phyloP scores from a whole-genome alignment of 2,797 vertebrate genomes.

The Gambusia yucatana region DNA sequence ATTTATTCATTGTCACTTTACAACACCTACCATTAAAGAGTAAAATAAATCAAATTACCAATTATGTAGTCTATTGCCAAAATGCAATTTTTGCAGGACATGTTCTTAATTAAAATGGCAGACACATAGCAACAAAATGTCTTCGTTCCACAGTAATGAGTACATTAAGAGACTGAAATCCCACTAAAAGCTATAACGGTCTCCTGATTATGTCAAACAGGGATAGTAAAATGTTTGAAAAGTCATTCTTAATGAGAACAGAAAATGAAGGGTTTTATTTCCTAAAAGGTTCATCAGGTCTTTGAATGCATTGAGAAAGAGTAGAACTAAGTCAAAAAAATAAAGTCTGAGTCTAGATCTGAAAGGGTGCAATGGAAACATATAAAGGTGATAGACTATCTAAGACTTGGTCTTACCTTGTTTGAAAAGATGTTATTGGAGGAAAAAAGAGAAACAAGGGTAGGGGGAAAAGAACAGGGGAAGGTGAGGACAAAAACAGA shows the following conservation, averaged over 20 bases:
- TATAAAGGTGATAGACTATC: conserved; percentile 21
- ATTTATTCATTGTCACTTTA: neutral
- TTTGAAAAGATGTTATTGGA: conserved; percentile 28
- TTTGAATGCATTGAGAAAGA: neutral
- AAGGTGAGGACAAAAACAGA: neutral
- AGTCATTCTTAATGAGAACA: conserved; percentile 18
- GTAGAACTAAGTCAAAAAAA: neutral
- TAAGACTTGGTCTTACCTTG: conserved; percentile 65
- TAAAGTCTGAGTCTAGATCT: conserved; percentile 17
- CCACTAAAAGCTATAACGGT: conserved; percentile 31
- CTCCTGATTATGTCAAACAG: conserved; percentile 27
- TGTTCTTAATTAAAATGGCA: conserved; percentile 51
- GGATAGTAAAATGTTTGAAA: conserved; percentile 32
- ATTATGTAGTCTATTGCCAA: conserved; percentile 2
- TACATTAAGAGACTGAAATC: conserved; percentile 45
- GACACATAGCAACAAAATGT: conserved; percentile 49
- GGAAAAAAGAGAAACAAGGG: neutral
- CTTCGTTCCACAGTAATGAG: conserved; percentile 37
- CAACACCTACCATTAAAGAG: neutral
- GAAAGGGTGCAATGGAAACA: conserved; percentile 32
- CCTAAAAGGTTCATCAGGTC: conserved; percentile 14
- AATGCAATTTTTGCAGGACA: conserved; percentile 32
- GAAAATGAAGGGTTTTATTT: conserved; percentile 18
- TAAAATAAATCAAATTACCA: conserved; percentile 16
- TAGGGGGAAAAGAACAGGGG: neutral